These are phyloP conservation scores for Rhopilema esculentum DNA, from an alignment of 30 jellyfish, hydroid and myxozoan species.

Conservation along the genomic window DNA sequence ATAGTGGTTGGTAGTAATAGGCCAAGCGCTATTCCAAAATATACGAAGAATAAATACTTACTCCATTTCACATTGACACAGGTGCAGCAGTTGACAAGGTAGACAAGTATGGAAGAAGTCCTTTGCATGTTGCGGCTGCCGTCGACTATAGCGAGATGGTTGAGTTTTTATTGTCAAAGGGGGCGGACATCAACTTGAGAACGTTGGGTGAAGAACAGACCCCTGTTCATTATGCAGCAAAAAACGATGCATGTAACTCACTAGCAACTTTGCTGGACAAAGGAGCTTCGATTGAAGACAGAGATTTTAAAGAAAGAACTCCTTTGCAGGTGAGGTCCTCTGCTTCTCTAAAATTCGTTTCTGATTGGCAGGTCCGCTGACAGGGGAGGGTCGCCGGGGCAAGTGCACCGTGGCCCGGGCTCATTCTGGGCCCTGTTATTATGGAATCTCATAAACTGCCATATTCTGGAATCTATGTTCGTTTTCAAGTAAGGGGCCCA, in stretches of 20 bases:
- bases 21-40: too few relatives aligned
- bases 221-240: constrained; percentile 96
- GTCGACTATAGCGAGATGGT: constrained; percentile 96
- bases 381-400: too few relatives aligned
- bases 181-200: constrained; percentile 81
- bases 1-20: too few relatives aligned
- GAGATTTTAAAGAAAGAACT: constrained; percentile 93
- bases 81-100: constrained; percentile 92
- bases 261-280: constrained; percentile 57
- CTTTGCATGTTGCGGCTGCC: constrained; percentile 98
- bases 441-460: too few relatives aligned
- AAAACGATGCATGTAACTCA: constrained; percentile 88
- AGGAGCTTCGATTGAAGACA: constrained; percentile 88
- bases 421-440: too few relatives aligned
- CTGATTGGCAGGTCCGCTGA: too few relatives aligned
- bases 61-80: constrained; percentile 7
- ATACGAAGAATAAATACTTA: too few relatives aligned
- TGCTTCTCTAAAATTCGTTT: too few relatives aligned
- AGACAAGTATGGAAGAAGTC: constrained; percentile 94
- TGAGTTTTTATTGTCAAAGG: constrained; percentile 66
- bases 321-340: constrained; percentile 90
- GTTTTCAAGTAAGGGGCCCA: too few relatives aligned
- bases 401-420: too few relatives aligned
- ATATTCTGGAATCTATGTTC: too few relatives aligned
- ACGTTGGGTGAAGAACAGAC: constrained; percentile 94